Conservation (phyloP, 2,888 invertebrate genomes). For the Scaeva pyrastri region DNA sequence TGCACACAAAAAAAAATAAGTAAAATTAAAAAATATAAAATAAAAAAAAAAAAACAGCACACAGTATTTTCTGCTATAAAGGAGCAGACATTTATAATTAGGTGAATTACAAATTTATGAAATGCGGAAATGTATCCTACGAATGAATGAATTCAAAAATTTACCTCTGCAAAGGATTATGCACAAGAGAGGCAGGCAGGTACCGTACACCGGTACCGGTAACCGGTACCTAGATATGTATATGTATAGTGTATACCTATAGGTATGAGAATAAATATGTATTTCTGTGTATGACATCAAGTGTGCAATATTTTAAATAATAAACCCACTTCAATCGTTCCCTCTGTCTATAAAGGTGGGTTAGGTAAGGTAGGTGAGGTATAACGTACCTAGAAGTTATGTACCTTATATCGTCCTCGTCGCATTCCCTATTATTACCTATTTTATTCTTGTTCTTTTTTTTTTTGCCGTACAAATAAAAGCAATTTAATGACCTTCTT, state of each 20-base stretch:
- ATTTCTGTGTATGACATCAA: conserved; percentile 27
- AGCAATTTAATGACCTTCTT: conserved; percentile 46
- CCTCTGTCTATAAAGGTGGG: no score
- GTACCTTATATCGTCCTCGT: conserved; percentile 6
- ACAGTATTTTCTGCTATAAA: conserved; percentile 33
- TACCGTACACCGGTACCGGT: no score
- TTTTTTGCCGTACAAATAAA: background rate
- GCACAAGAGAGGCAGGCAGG: conserved; percentile 6
- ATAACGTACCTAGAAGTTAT: no score
- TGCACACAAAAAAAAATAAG: no score
- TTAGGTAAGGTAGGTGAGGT: no score
- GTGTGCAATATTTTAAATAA: conserved; percentile 35
- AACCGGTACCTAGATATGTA: no score
- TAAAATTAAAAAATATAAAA: no score
- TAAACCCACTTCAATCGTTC: background rate
- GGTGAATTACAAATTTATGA: conserved; percentile 66
- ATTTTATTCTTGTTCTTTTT: no score
- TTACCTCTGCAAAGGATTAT: conserved; percentile 58
- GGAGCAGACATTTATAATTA: conserved; percentile 68
- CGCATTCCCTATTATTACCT: conserved; percentile 7
- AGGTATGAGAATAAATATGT: background rate
- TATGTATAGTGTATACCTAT: background rate
- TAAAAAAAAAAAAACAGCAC: conserved; percentile 28
- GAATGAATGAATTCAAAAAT: conserved; percentile 34
- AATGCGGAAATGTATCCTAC: conserved; percentile 47